Evolutionary conservation across 2,113 vertebrate genomes (phyloP).

Genomic region (Nothoprocta pentlandii): DNA sequence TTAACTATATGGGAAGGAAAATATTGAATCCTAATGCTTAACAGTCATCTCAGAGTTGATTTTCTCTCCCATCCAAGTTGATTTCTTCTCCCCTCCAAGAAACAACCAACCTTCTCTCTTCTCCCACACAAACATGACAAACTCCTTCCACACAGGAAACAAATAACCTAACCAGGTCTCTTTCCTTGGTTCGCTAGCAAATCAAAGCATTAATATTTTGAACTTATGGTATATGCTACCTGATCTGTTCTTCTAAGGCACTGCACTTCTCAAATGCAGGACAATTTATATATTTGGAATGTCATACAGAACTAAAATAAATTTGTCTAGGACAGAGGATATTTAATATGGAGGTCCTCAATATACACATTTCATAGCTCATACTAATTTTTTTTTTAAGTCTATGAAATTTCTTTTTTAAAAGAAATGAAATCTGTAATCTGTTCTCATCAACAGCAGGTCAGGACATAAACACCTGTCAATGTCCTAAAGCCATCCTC

Average conservation of each 20-base stretch:
- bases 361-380: background rate
- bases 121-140: no score
- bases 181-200: background rate
- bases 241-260: background rate
- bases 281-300: background rate
- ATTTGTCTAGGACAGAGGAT: background rate
- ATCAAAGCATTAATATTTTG: constrained; percentile 8
- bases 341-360: background rate
- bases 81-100: background rate
- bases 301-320: background rate
- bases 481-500: background rate
- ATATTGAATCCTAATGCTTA: background rate
- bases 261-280: constrained; percentile 5
- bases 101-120: background rate
- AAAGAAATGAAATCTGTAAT: background rate
- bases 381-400: background rate
- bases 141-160: background rate
- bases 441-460: background rate
- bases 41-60: background rate
- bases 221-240: background rate
- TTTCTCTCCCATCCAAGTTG: no score
- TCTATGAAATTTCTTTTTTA: background rate
- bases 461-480: background rate
- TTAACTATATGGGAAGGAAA: constrained; percentile 14
- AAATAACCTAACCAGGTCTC: background rate